A percentile compares a stretch with the other conserved stretches of the same genome.
These are phyloP conservation scores for Bungarus multicinctus DNA, from an alignment of 2,113 vertebrate genomes.

Conservation along the genomic window DNA sequence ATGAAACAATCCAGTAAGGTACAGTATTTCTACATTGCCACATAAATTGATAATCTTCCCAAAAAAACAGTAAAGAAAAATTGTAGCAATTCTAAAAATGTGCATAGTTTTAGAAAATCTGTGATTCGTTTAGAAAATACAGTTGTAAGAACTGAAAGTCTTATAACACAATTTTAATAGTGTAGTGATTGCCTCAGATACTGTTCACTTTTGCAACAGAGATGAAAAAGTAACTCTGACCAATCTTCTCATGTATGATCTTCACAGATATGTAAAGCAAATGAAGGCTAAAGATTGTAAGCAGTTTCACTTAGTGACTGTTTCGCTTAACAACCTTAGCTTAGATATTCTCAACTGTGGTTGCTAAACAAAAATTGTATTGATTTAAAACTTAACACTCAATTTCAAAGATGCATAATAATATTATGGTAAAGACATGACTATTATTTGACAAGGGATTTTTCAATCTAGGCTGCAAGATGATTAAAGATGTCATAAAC, in stretches of 20 bases:
- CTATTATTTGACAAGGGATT: not conserved
- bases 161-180: not conserved
- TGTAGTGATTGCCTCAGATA: not conserved
- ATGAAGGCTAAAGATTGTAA: not conserved
- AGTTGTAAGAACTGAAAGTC: not conserved
- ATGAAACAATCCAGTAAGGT: not conserved
- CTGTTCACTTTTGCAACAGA: not conserved
- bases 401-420: not conserved
- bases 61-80: not conserved
- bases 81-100: not conserved
- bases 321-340: not conserved
- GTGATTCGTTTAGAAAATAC: not conserved
- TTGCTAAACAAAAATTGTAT: not conserved
- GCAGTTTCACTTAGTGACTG: not conserved
- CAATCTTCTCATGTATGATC: not conserved
- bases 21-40: not conserved
- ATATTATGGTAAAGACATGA: not conserved
- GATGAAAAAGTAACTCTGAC: not conserved
- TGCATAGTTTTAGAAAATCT: not conserved
- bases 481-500: not conserved
- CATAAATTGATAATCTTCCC: not conserved
- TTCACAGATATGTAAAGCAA: not conserved
- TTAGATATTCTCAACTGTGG: not conserved
- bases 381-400: not conserved
- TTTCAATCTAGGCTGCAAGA: not conserved